Percentiles rank a stretch among this genome's conserved stretches.
These are phyloP conservation scores for Syngnathoides biaculeatus DNA, from an alignment of 2,113 vertebrate species.

Conservation along the genomic window DNA sequence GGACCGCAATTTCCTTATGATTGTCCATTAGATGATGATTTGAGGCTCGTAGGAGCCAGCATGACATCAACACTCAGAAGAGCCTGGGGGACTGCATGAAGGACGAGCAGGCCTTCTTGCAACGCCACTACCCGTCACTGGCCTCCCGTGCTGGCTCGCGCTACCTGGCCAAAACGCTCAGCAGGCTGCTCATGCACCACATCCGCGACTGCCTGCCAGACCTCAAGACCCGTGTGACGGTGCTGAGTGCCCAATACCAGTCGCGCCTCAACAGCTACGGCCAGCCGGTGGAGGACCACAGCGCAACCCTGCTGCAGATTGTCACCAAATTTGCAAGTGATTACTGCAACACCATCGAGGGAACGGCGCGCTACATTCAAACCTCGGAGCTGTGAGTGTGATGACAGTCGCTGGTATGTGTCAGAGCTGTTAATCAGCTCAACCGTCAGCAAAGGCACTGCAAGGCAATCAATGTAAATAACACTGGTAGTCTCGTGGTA, in stretches of 20 bases:
- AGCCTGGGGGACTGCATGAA: slow-evolving; percentile 62
- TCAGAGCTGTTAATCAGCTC: no score
- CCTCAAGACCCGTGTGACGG: slow-evolving; percentile 74
- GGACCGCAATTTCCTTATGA: no score
- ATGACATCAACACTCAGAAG: slow-evolving; percentile 77
- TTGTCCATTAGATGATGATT: neutral
- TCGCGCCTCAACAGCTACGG: slow-evolving; percentile 73
- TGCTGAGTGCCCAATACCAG: slow-evolving; percentile 76
- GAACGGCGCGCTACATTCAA: slow-evolving; percentile 76
- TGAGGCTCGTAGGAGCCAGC: slow-evolving; percentile 70
- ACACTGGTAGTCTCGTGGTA: no score
- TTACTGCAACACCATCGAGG: slow-evolving; percentile 81
- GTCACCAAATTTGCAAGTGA: slow-evolving; percentile 80
- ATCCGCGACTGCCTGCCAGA: slow-evolving; percentile 79
- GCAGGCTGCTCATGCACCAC: slow-evolving; percentile 78
- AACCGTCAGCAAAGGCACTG: no score
- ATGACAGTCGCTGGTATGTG: slow-evolving; percentile 2
- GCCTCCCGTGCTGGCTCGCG: slow-evolving; percentile 72
- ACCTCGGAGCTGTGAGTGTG: slow-evolving; percentile 77
- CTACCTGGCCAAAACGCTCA: slow-evolving; percentile 76
- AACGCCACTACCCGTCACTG: slow-evolving; percentile 77
- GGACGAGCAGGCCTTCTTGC: slow-evolving; percentile 77
- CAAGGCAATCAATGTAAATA: no score
- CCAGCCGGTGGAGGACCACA: slow-evolving; percentile 77
- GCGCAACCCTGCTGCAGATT: slow-evolving; percentile 78